Conservation (phyloP, 2,113 vertebrate species). For the Vulpes lagopus region DNA sequence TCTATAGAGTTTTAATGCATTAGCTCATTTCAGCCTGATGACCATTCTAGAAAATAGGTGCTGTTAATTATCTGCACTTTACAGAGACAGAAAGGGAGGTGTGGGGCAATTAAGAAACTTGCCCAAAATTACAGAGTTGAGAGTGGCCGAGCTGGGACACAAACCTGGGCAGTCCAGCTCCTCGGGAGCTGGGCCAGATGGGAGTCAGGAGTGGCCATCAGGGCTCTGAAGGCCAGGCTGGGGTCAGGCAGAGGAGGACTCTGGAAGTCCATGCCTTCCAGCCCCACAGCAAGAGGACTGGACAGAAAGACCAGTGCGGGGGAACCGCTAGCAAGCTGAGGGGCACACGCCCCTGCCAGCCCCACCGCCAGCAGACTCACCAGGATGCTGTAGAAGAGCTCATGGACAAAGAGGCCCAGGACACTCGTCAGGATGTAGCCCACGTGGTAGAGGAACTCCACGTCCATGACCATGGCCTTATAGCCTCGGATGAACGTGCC, state of each 20-base stretch:
- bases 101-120: neutral
- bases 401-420: constrained; percentile 95
- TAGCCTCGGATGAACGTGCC: constrained; percentile 98
- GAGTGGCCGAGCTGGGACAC: neutral
- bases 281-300: neutral
- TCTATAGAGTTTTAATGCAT: accelerated
- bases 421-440: constrained; percentile 96
- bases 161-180: neutral
- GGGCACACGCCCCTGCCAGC: neutral
- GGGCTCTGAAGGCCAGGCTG: neutral
- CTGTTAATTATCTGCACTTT: neutral
- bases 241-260: neutral
- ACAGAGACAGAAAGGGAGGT: neutral
- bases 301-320: no score
- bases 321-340: accelerated
- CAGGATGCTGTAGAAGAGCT: constrained; percentile 99
- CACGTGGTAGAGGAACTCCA: constrained; percentile 98
- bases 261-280: neutral
- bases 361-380: constrained; percentile 81
- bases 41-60: neutral
- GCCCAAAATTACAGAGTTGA: neutral
- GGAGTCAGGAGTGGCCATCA: neutral
- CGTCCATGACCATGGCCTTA: constrained; percentile 98
- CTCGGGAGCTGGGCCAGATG: accelerated
- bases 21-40: neutral